Evolutionary conservation across 2,888 invertebrate genomes (phyloP), one percentile per base, ranked within the genome.

Genomic region (Tyria jacobaeae): DNA sequence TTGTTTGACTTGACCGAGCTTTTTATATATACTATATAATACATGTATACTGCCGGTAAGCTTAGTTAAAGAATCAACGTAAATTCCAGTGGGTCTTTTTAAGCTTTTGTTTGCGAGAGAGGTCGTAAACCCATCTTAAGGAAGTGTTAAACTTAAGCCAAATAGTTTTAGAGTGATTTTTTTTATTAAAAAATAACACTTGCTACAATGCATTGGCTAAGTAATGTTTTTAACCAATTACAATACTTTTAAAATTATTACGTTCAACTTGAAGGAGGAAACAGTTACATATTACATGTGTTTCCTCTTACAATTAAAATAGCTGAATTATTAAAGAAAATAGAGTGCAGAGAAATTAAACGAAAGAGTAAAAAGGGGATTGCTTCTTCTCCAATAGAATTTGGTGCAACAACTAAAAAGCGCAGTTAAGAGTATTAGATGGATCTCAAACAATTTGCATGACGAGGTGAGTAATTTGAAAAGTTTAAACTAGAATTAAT

Each of bases 1-100:
- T 59, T 62, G 59, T 49, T 62, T 39, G 54, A 56, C n/a, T 62
- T 60, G 52, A 59, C 44, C 53, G 58, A 56, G 44, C 34, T 31
- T n/a, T n/a, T n/a, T n/a, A n/a, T n/a, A n/a, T n/a, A n/a, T n/a
- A n/a, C n/a, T n/a, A n/a, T n/a, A n/a, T n/a, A n/a, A n/a, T n/a
- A 60, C 25, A 60, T 58, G 51, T 55, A 24, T n/a, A 47, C 35
- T 47, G 35, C 25, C 51, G 34, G 35, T 51, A 6, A 34, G 34
- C 34, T 6, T 21, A 21, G 17, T 17, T 34, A 34, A 51, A 35
- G 35, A 24, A 25, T 27, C 10, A 48, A 15, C 25, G 6, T 48
- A 21, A 9, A 25, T 9, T 27, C 14, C 2, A 15, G n/a, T 5
- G 3, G 14, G 21, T 4, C 7, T 34, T 35, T 51, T 51, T 51